Percentiles rank a stretch among this genome's conserved stretches.
Evolutionary conservation across 2,113 vertebrate genomes (phyloP).

Genomic region (Nothocercus julius): DNA sequence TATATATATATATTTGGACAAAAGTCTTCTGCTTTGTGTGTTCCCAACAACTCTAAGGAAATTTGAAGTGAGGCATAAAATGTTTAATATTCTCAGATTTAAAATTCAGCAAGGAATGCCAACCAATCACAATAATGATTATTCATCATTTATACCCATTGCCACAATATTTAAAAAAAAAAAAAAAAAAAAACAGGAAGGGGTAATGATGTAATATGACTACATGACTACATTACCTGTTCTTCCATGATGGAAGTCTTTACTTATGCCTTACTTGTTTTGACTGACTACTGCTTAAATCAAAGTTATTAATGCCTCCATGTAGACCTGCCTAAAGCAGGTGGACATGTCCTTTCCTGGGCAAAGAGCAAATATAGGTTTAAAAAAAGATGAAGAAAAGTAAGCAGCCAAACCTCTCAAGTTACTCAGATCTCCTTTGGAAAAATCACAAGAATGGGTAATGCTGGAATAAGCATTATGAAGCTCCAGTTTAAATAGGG

Average conservation of each 20-base stretch:
- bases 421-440: background rate
- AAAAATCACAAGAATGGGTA: background rate
- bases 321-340: background rate
- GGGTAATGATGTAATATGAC: background rate
- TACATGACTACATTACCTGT: background rate
- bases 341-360: background rate
- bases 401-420: background rate
- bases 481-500: background rate
- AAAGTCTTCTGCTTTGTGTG: background rate
- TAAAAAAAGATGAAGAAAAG: background rate
- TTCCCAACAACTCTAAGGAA: background rate
- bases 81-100: background rate
- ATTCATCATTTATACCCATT: fast-evolving
- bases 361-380: background rate
- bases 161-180: background rate
- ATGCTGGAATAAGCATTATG: background rate
- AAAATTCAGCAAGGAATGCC: background rate
- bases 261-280: background rate
- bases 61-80: background rate
- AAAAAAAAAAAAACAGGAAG: fast-evolving
- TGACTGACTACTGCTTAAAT: background rate
- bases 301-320: background rate
- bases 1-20: background rate
- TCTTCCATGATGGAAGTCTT: background rate
- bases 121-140: background rate